Evolutionary conservation across 2,113 vertebrate species (phyloP).

Genomic region (mouse (Mus musculus)): DNA sequence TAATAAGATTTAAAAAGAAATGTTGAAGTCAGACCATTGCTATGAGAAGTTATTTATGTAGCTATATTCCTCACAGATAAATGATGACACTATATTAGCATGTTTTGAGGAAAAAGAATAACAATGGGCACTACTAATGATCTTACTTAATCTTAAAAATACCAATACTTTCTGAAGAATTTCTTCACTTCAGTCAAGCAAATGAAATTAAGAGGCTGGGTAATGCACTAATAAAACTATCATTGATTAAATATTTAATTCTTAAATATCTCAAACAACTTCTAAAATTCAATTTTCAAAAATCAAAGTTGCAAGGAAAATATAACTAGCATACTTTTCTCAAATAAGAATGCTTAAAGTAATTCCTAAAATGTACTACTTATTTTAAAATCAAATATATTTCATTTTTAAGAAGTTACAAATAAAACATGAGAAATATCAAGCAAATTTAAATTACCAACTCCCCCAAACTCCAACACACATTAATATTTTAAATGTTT

Average conservation of each 20-base stretch:
- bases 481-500: not conserved
- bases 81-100: not conserved
- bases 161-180: conserved; percentile 31
- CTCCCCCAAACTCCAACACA: not conserved
- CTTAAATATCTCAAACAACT: conserved; percentile 28
- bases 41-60: not conserved
- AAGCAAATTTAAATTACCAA: conserved; percentile 65
- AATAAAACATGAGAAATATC: conserved; percentile 14
- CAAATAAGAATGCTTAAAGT: conserved; percentile 18
- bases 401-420: conserved; percentile 46
- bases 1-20: conserved; percentile 17
- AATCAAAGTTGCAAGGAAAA: not conserved
- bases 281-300: conserved; percentile 59
- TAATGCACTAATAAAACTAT: not conserved
- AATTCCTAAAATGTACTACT: conserved; percentile 32
- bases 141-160: conserved; percentile 34
- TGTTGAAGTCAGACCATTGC: not conserved
- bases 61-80: conserved; percentile 23
- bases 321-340: not conserved
- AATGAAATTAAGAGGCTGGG: not conserved
- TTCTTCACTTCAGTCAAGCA: conserved; percentile 51
- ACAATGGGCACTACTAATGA: not conserved
- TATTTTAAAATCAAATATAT: conserved; percentile 40
- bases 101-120: not conserved
- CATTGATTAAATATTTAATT: conserved; percentile 24